phyloP scores from a whole-genome alignment of 2,797 vertebrate genomes.

The Liasis olivaceus region DNA sequence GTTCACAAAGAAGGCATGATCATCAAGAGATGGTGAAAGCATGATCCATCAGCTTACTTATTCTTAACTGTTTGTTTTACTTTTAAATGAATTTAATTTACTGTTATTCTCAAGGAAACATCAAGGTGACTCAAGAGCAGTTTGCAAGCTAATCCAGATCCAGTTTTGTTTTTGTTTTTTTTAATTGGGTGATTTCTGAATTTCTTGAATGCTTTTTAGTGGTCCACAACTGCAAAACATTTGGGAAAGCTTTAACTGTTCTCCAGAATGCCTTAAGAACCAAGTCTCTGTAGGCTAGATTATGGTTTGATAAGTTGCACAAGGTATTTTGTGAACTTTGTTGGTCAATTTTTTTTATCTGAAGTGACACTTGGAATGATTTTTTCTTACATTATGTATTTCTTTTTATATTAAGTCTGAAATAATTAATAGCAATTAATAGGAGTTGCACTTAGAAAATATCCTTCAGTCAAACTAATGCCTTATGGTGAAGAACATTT shows the following conservation, averaged over 20 bases:
- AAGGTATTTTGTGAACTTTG: background rate
- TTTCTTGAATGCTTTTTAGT: background rate
- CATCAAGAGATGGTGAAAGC: background rate
- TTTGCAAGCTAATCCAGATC: background rate
- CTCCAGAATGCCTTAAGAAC: background rate
- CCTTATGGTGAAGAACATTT: constrained; percentile 63
- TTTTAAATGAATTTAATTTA: background rate
- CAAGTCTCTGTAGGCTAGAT: background rate
- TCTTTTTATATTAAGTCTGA: background rate
- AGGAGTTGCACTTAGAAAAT: constrained; percentile 53
- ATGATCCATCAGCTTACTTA: background rate
- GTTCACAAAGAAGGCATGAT: background rate
- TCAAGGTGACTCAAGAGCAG: background rate
- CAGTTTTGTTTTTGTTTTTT: too few relatives aligned
- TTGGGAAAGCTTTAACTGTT: background rate
- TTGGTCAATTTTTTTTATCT: constrained; percentile 10
- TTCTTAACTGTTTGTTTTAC: background rate
- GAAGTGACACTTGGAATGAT: constrained; percentile 49
- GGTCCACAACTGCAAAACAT: background rate
- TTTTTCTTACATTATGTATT: constrained; percentile 50
- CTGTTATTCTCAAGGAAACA: background rate
- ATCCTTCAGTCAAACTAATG: constrained; percentile 66
- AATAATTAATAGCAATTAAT: constrained; percentile 46
- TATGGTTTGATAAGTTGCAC: background rate
- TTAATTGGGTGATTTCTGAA: background rate